Base-by-base conservation (phyloP, 2,113 vertebrate species). In the Phalacrocorax aristotelis region DNA sequence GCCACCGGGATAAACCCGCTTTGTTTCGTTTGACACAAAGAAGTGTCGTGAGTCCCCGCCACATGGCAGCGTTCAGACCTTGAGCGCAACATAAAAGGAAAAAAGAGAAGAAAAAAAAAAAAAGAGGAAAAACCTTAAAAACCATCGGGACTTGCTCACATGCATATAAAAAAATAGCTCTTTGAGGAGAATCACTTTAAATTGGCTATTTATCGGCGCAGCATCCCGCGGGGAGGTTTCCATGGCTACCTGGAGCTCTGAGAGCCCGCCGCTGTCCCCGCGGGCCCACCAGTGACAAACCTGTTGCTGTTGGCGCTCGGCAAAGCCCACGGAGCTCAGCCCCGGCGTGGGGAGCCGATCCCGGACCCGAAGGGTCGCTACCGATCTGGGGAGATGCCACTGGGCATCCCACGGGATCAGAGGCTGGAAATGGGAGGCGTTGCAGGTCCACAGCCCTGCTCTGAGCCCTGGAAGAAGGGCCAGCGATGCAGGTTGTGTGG, bases 171-270 rank as follows among this genome's bases (percentile, higher is more conserved):
- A 44, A 64, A 48, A 51, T 38, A 52, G 17, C 81, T 79, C 80
- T 94, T 92, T 81, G 77, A 79, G 68, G 38, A 88, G 34, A 94
- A 93, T 94, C 54, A 32, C 93, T 77, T 90, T n/a, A 86, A 91
- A 91, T 91, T 91, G 95, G 95, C 95, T 86, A 87, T 89, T 94
- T 95, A 81, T 93, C 27, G 22, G 76, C 26, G 16, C 96, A 75
- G 95, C 79, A 94, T 97, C 95, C 96, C 58, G 75, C 92, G 1
- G 60, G 88, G 95, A 95, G 94, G 96, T 97, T 97, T 76, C 96
- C 96, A 97, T 97, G 95, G 96, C 87, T 95, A 96, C 95, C 85
- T 64, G 89, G 69, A 83, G 86, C 54, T 90, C 89, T 83, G 85
- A 82, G 83, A 77, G 49, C 89, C 89, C 34, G 25, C 46, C 75